Conservation (phyloP, 2,888 invertebrate genomes). For the Nineta flava region DNA sequence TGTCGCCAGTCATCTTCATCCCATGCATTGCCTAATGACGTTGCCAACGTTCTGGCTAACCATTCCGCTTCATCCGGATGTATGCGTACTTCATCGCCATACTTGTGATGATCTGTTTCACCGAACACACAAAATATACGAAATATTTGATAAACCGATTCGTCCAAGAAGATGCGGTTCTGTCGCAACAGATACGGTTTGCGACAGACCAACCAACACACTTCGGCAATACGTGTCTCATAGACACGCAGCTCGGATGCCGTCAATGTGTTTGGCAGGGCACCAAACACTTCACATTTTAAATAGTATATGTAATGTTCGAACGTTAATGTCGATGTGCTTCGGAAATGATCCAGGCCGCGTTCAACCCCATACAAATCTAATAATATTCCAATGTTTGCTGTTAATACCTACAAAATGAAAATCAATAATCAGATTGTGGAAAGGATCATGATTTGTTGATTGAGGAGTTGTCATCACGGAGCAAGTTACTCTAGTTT, state of each 20-base stretch:
- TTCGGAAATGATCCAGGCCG: constrained; percentile 60
- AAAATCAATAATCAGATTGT: not conserved
- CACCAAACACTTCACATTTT: constrained; percentile 56
- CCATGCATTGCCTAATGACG: constrained; percentile 51
- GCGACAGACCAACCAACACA: constrained; percentile 67
- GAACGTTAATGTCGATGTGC: constrained; percentile 50
- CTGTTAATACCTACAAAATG: constrained; percentile 53
- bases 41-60: constrained; percentile 49
- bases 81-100: constrained; percentile 35
- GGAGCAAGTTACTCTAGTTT: not conserved
- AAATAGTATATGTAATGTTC: constrained; percentile 61
- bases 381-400: constrained; percentile 62
- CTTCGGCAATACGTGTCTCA: constrained; percentile 54
- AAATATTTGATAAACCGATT: constrained; percentile 55
- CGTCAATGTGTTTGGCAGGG: constrained; percentile 41
- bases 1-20: constrained; percentile 48
- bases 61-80: constrained; percentile 53
- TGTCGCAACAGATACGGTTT: constrained; percentile 43
- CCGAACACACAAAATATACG: constrained; percentile 64
- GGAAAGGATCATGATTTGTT: no score
- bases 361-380: constrained; percentile 66
- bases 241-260: constrained; percentile 39
- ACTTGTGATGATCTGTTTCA: constrained; percentile 37
- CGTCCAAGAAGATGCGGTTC: constrained; percentile 42
- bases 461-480: not conserved